Evolutionary conservation across 2,113 vertebrate genomes (phyloP), one percentile per base, ranked within the genome.

Genomic region (Ornithorhynchus anatinus): DNA sequence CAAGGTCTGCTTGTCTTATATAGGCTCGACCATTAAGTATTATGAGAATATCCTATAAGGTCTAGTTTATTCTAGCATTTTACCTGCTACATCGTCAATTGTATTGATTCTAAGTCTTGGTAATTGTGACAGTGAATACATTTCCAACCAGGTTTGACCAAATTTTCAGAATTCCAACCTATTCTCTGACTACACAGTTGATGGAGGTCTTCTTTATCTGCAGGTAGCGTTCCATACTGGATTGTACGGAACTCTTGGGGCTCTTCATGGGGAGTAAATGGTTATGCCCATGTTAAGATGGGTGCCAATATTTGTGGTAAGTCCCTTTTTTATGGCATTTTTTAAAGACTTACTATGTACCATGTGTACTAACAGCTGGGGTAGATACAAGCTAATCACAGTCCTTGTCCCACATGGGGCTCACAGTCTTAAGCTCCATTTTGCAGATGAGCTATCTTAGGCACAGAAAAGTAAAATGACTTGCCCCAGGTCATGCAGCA

Each of bases 221-320:
- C 40, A 96, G 96, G 96, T 68, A 92, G 82, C 14, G 88, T 89
- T 60, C 96, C 96, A 0, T 96, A 94, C 80, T 97, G 97, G 96
- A 97, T 98, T 25, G 95, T 98, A 15, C 92, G 95, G 62, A 99
- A 98, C 86, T 97, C 96, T 0, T 97, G 96, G 97, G 96, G 97
- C 9, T 82, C 72, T 1, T 48, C 89, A 0, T 97, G 97, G 96
- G 97, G 96, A 68, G 83, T 95, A n/a, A 81, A 92, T 0, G 97
- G 97, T 59, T 99, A 96, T 7, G 96, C 92, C 65, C 94, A 63
- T 73, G 88, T 98, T 37, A 97, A 96, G 91, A 96, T 96, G 12
- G 95, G 96, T 1, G 13, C 69, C 35, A 95, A 97, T 44, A 7
- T 96, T 45, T 99, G 96, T 52, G 96, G 97, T 98, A 84, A 95